Base-by-base conservation (phyloP, 2,888 invertebrate species). In the Temnothorax ravouxi region DNA sequence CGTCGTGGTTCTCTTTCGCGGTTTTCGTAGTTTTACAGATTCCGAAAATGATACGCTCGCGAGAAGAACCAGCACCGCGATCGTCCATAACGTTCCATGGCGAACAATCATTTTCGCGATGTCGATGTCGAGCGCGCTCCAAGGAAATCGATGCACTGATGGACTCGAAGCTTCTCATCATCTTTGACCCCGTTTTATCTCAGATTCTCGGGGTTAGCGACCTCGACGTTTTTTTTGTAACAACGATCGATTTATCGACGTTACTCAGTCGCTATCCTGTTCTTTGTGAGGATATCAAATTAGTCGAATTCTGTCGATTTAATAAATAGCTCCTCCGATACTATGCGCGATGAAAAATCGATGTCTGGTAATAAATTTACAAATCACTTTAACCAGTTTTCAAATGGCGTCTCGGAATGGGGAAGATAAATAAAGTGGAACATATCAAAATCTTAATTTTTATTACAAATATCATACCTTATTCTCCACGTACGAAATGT, bases 171-270 rank as follows among this genome's bases (percentile, higher is more conserved):
- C 62, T 21, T 3, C 11, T 21, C 47, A n/a, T 29, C 80, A 83
- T 72, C 88, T 87, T 83, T 86, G 71, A 87, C 82, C 83, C n/a
- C 61, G 13, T 69, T 50, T 86, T 90, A 90, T 90, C 90, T 76
- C 15, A 38, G 41, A 38, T 34, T 64, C 59, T 62, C n/a, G 71
- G 86, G 86, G 74, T 83, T 69, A 85, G 50, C 25, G 66, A 86
- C 80, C 81, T 85, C 67, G 9, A 41, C 41, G 21, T 2, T 62
- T 80, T 83, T 67, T 59, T 44, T 25, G 66, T 11, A 52, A 47
- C 29, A 18, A 56, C 41, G 34, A 47, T 44, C 44, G 21, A 18
- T 50, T 77, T 54, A 71, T 59, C 56, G 21, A 18, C 38, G 21
- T 29, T 8, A 41, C 41, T 44, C 34, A 11, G 50, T n/a, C n/a